These are phyloP conservation scores for Teleiodes luculella DNA, from an alignment of 2,888 invertebrate species.

Conservation along the genomic window DNA sequence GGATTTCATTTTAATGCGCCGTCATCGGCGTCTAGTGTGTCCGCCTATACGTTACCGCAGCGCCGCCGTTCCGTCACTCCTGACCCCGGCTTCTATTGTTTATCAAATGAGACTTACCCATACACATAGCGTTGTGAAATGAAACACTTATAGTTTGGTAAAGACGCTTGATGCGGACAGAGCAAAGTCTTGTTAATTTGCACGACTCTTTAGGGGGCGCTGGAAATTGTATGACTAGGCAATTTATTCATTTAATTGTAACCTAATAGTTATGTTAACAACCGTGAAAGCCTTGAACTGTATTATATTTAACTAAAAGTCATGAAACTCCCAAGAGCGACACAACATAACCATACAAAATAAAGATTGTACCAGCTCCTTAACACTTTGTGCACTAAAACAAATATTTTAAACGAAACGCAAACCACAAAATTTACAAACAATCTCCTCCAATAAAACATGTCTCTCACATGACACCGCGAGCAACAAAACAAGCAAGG, in stretches of 20 bases:
- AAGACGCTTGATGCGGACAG: too few species aligned
- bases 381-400: background rate
- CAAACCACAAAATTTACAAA: background rate
- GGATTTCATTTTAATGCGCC: slow-evolving; percentile 76
- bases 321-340: too few species aligned
- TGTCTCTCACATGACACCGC: background rate
- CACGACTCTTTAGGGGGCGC: background rate
- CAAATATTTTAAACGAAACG: background rate
- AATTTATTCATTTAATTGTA: too few species aligned
- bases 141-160: too few species aligned
- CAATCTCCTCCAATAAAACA: background rate
- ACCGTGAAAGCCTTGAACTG: too few species aligned
- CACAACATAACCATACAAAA: too few species aligned
- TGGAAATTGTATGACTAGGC: background rate
- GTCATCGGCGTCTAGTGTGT: slow-evolving; percentile 71
- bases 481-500: slow-evolving; percentile 1
- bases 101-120: background rate
- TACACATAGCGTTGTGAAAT: too few species aligned
- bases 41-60: slow-evolving; percentile 26
- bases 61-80: background rate
- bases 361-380: too few species aligned
- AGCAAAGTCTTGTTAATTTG: too few species aligned
- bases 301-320: too few species aligned
- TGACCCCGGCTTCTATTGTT: slow-evolving; percentile 32
- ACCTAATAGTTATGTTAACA: too few species aligned